Percentiles rank a stretch among this genome's conserved stretches.
These are phyloP conservation scores for Pentalonia nigronervosa DNA, from an alignment of 1,140 invertebrate species.

Conservation along the genomic window DNA sequence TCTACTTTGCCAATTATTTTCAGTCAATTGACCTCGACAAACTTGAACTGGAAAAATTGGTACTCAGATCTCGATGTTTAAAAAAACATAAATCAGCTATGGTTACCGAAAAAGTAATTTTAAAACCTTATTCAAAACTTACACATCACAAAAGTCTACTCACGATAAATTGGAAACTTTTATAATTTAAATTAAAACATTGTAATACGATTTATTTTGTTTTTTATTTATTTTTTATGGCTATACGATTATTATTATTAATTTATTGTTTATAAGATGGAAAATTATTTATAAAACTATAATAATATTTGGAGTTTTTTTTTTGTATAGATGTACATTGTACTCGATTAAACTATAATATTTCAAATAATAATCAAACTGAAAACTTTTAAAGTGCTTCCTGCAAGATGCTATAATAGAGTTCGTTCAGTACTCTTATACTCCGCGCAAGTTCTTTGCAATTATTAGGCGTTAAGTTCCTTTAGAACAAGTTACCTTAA, in stretches of 20 bases:
- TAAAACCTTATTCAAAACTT: background rate
- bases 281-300: background rate
- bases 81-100: background rate
- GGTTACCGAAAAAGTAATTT: background rate
- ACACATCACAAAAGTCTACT: background rate
- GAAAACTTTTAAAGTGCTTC: background rate
- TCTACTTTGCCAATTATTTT: background rate
- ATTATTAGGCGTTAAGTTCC: conserved; percentile 4
- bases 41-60: background rate
- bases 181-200: background rate
- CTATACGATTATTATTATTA: background rate
- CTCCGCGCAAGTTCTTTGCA: background rate
- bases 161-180: background rate
- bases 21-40: background rate
- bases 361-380: background rate
- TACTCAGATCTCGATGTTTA: background rate
- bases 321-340: background rate
- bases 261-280: background rate
- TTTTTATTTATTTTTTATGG: background rate
- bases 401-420: background rate
- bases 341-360: conserved; percentile 7
- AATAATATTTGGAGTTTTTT: background rate
- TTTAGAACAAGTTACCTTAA: background rate
- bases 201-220: background rate
- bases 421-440: background rate